phyloP scores from a whole-genome alignment of 2,797 vertebrate species.

The Coendou prehensilis region DNA sequence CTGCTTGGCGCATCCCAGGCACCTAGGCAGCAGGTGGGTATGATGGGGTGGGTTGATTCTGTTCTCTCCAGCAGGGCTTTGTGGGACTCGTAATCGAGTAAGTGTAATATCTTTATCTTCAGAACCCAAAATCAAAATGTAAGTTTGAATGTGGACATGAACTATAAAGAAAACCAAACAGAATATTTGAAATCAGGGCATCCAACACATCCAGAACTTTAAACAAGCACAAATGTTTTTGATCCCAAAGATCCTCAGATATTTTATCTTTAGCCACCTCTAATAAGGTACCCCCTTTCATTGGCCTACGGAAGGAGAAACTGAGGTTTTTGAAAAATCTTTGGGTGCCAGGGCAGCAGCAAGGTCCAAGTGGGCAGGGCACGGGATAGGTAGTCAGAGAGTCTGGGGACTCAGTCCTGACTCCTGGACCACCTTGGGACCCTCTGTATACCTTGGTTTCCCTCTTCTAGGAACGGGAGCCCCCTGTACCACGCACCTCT shows the following conservation, averaged over 20 bases:
- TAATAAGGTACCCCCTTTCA: background rate
- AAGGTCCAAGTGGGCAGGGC: background rate
- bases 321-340: background rate
- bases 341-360: background rate
- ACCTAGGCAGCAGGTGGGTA: background rate
- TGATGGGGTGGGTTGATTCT: background rate
- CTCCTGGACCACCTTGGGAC: background rate
- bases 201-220: background rate
- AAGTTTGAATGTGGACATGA: background rate
- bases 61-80: background rate
- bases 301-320: background rate
- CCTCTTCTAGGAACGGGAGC: background rate
- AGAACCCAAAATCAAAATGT: background rate
- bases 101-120: background rate
- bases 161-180: background rate
- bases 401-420: background rate
- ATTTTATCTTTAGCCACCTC: background rate
- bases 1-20: background rate
- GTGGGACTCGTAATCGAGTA: background rate
- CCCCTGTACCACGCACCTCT: background rate
- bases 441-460: background rate
- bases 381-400: background rate
- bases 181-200: slow-evolving; percentile 11
- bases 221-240: background rate
- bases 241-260: background rate